Conservation (phyloP, 2,888 invertebrate genomes). For the Tortrix viridana region DNA sequence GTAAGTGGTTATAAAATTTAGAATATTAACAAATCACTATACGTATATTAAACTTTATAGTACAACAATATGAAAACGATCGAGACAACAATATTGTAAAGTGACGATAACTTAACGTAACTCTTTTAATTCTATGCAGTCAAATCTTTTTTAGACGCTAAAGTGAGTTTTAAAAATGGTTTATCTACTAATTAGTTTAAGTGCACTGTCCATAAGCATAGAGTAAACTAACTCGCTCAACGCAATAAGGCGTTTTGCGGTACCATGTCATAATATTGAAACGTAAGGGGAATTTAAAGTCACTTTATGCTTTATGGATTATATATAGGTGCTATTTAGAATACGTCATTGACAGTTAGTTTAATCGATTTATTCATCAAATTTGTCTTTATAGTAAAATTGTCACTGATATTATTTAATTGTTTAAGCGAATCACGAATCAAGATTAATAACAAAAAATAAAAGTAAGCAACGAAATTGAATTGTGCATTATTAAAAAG, state of each 20-base stretch:
- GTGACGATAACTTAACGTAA: slow-evolving; percentile 40
- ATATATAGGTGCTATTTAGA: slow-evolving; percentile 9
- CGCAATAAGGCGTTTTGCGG: background rate
- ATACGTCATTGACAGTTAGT: slow-evolving; percentile 22
- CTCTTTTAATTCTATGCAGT: slow-evolving; percentile 75
- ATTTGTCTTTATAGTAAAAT: no score
- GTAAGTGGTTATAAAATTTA: slow-evolving; percentile 67
- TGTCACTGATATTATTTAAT: background rate
- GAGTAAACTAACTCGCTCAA: background rate
- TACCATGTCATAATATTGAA: no score
- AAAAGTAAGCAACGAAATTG: no score
- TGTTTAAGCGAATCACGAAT: background rate
- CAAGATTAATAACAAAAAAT: background rate
- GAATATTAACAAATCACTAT: slow-evolving; percentile 65
- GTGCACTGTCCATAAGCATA: slow-evolving; percentile 16
- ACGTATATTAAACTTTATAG: slow-evolving; percentile 54
- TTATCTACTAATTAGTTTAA: slow-evolving; percentile 24
- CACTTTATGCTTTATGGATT: slow-evolving; percentile 17
- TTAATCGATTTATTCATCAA: slow-evolving; percentile 5
- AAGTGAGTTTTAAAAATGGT: slow-evolving; percentile 45
- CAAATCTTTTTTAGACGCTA: slow-evolving; percentile 75
- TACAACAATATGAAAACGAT: slow-evolving; percentile 59
- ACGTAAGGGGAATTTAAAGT: background rate
- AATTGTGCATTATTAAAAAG: no score
- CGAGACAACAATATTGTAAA: slow-evolving; percentile 47